phyloP scores from a whole-genome alignment of 2,888 invertebrate species.

The Dasypolia templi region DNA sequence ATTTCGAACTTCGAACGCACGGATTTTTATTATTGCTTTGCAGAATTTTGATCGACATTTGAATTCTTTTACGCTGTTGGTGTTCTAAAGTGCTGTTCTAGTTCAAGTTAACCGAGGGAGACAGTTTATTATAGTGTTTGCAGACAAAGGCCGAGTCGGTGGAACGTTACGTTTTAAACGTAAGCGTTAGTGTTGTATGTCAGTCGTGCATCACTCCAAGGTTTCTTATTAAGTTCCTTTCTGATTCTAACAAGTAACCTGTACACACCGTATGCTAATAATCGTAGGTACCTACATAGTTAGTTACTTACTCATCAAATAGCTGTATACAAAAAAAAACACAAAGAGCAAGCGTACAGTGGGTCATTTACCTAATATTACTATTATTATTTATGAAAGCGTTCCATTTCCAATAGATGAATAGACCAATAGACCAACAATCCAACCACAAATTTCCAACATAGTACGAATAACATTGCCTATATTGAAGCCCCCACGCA shows the following conservation, averaged over 20 bases:
- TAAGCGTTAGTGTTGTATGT: constrained; percentile 38
- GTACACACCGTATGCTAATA: constrained; percentile 6
- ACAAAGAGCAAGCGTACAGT: not conserved
- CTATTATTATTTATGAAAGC: not conserved
- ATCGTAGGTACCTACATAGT: not conserved
- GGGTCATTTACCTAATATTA: not conserved
- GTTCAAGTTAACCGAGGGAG: constrained; percentile 37
- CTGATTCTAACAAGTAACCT: constrained; percentile 42
- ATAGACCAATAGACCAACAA: not conserved
- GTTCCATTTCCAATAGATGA: not conserved
- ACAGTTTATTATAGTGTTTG: constrained; percentile 52
- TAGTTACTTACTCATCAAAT: constrained; percentile 2
- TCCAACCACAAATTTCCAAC: constrained; percentile 4
- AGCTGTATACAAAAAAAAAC: not conserved
- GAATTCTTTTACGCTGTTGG: constrained; percentile 18
- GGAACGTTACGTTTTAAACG: constrained; percentile 39
- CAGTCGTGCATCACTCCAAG: constrained; percentile 58
- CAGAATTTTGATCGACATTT: constrained; percentile 43
- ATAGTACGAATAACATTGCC: constrained; percentile 11
- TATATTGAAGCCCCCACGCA: not conserved
- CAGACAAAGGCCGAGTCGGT: constrained; percentile 50
- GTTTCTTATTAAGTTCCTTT: constrained; percentile 45
- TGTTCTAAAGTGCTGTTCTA: constrained; percentile 23
- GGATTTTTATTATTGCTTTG: constrained; percentile 47
- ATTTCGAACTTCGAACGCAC: constrained; percentile 55